These are phyloP conservation scores for Archaeoteleia sp. DNA, from an alignment of 2,888 invertebrate species.

Conservation along the genomic window DNA sequence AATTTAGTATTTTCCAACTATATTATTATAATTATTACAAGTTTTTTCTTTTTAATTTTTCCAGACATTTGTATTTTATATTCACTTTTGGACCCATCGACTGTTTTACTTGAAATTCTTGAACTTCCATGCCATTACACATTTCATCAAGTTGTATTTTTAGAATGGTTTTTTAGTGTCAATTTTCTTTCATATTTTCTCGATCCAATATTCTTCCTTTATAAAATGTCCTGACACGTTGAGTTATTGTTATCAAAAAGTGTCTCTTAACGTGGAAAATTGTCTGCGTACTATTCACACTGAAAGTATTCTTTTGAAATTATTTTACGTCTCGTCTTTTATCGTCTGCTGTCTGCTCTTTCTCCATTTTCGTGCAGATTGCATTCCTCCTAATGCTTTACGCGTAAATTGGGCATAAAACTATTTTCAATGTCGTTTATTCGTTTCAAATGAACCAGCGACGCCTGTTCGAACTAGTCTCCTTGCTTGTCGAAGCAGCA, in stretches of 20 bases:
- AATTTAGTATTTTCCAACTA: too few species aligned
- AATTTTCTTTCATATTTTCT: neutral
- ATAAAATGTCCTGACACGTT: conserved; percentile 6
- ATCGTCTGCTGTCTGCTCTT: conserved; percentile 13
- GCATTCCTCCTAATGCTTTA: conserved; percentile 55
- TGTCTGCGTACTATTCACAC: conserved; percentile 10
- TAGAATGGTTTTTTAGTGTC: neutral
- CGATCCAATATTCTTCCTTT: conserved; percentile 3
- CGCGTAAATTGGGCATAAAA: conserved; percentile 62
- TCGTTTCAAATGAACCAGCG: conserved; percentile 62
- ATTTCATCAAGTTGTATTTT: too few species aligned
- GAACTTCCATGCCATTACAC: too few species aligned
- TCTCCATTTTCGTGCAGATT: conserved; percentile 45
- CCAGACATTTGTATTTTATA: neutral
- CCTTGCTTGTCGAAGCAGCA: conserved; percentile 45
- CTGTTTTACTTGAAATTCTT: too few species aligned
- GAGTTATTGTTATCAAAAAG: conserved; percentile 18
- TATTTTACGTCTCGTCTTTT: conserved; percentile 18
- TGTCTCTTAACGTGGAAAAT: conserved; percentile 13
- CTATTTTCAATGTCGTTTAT: conserved; percentile 63
- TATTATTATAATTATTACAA: too few species aligned
- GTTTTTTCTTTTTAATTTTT: too few species aligned
- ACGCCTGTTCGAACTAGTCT: conserved; percentile 48
- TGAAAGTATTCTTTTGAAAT: conserved; percentile 34
- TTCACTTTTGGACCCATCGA: too few species aligned